Evolutionary conservation across 1,140 invertebrate genomes (phyloP), one percentile per base, ranked within the genome.

Genomic region (Procambarus virginalis): DNA sequence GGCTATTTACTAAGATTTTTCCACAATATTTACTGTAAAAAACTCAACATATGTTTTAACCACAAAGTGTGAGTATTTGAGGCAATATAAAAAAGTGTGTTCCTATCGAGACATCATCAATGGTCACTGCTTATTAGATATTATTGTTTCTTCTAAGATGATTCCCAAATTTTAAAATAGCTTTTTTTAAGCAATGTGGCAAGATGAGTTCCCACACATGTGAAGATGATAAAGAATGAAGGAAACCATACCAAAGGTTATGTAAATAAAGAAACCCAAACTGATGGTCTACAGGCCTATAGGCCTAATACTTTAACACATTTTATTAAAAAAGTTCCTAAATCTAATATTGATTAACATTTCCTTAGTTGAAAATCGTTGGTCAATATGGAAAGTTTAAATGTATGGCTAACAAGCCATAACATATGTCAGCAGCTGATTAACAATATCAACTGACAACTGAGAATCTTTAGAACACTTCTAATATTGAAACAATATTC

Each of bases 341-440:
- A 83, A 78, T 77, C 87, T 89, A 89, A 82, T 89, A 84, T 89
- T 78, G 73, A 89, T 89, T 83, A 89, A 89, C 86, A 88, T 89
- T 89, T 89, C 75, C 87, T 89, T 89, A 81, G 79, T 60, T 84
- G 81, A 89, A 89, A 89, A 89, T 89, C 87, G 87, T 89, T 89
- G 87, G 87, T 89, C 87, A 89, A 83, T 89, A 89, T 89, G 80
- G 80, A 83, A 89, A 89, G 87, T 89, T 84, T 83, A 83, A 79
- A 89, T 89, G 81, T 76, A 77, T 84, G 79, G 87, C 46, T 22
- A 45, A 89, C 45, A 77, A 22, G 75, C 80, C 87, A 77, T 83
- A 73, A 81, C 73, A 82, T 20, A 34, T 70, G 60, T 83, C 55
- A 83, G 58, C 87, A 84, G 80, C 80, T 89, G 80, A 89, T 17